Conservation (phyloP, 92 coral and sea anemone species). For the Porites rus region DNA sequence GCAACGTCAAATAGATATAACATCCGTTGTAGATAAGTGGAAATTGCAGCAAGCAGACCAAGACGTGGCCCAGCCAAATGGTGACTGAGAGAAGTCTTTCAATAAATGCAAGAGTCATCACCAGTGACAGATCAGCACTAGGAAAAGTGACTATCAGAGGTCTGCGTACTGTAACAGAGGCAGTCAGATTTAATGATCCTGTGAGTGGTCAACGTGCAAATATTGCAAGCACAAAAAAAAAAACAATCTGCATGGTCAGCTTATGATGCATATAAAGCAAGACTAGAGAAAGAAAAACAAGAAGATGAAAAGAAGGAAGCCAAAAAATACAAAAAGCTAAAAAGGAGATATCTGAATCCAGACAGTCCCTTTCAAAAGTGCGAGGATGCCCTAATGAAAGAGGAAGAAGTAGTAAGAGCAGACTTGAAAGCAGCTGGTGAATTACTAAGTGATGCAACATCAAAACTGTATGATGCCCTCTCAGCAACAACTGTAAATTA, state of each 20-base stretch:
- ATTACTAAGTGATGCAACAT: constrained; percentile 47
- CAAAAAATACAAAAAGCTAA: too few relatives aligned
- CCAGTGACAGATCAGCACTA: constrained; percentile 60
- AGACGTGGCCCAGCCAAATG: constrained; percentile 37
- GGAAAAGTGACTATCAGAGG: constrained; percentile 63
- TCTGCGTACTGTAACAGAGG: constrained; percentile 65
- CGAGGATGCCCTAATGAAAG: too few relatives aligned
- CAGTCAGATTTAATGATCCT: constrained; percentile 73
- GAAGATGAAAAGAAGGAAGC: too few relatives aligned
- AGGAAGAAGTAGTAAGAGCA: too few relatives aligned
- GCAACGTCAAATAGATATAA: constrained; percentile 45
- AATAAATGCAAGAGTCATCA: constrained; percentile 57
- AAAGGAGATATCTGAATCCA: too few relatives aligned
- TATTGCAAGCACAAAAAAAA: constrained; percentile 43
- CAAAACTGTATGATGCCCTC: constrained; percentile 47
- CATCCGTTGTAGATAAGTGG: constrained; percentile 58
- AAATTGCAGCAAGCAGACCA: constrained; percentile 47
- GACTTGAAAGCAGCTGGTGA: too few relatives aligned
- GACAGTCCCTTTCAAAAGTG: too few relatives aligned
- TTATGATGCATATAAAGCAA: constrained; percentile 39
- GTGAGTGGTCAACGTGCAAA: constrained; percentile 55
- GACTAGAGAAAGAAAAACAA: constrained; percentile 46
- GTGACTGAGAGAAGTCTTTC: constrained; percentile 56
- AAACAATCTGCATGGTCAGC: constrained; percentile 52
- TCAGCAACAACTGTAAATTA: constrained; percentile 43